Evolutionary conservation across 2,113 vertebrate genomes (phyloP).

Genomic region (Silurus glanis): DNA sequence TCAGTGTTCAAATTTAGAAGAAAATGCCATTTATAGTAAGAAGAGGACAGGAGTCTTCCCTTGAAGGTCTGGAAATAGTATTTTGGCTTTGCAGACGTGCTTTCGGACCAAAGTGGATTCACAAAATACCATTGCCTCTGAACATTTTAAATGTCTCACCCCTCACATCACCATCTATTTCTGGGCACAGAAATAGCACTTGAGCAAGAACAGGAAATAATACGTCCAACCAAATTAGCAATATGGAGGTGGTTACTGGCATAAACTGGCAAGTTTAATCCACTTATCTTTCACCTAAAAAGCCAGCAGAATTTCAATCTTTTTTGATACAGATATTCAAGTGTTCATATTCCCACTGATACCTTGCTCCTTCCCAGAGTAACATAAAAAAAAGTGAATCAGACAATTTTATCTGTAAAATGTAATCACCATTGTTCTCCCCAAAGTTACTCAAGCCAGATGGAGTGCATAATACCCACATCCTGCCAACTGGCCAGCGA

Average conservation of each 20-base stretch:
- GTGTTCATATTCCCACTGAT: neutral
- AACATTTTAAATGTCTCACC: neutral
- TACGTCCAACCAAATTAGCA: neutral
- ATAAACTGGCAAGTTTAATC: neutral
- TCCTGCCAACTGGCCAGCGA: constrained; percentile 26
- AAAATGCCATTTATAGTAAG: neutral
- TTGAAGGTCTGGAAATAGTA: constrained; percentile 1
- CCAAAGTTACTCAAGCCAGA: neutral
- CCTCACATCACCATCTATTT: neutral
- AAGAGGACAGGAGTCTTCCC: neutral
- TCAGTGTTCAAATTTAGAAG: neutral
- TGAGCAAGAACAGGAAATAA: neutral
- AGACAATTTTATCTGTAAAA: neutral
- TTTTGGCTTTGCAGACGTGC: neutral
- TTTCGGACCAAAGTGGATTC: neutral
- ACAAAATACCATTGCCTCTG: neutral
- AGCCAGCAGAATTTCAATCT: too few species aligned
- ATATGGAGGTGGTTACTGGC: neutral
- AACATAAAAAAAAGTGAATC: neutral
- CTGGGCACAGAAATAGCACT: neutral
- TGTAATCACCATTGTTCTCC: neutral
- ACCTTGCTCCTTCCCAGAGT: neutral
- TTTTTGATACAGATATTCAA: neutral
- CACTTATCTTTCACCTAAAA: neutral
- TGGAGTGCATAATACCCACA: constrained; percentile 2